Conservation (phyloP, 2,113 vertebrate genomes). For the Lepisosteus osseus region DNA sequence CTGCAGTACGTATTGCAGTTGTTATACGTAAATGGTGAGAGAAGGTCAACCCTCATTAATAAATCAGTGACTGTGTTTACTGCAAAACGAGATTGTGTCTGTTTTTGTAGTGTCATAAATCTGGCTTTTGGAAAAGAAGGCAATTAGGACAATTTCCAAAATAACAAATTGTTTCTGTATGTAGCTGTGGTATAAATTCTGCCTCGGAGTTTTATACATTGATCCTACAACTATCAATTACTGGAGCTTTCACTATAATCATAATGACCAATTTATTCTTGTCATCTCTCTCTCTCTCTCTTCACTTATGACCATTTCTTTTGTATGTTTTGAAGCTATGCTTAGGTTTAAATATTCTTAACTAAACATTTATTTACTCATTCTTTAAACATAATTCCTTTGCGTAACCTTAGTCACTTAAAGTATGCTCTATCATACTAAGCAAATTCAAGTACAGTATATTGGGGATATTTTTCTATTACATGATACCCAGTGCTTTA, state of each 20-base stretch:
- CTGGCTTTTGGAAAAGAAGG: slow-evolving; percentile 44
- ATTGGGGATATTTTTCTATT: no score
- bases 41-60: slow-evolving; percentile 50
- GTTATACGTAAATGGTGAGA: slow-evolving; percentile 43
- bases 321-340: no score
- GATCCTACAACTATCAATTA: neutral
- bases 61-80: slow-evolving; percentile 51
- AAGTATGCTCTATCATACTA: no score
- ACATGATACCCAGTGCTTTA: no score
- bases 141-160: slow-evolving; percentile 31
- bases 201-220: slow-evolving; percentile 1
- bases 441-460: no score
- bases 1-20: no score
- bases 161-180: slow-evolving; percentile 22
- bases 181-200: neutral
- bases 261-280: slow-evolving; percentile 11
- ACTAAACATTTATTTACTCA: no score
- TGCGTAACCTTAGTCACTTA: no score
- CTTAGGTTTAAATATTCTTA: no score
- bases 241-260: slow-evolving; percentile 8
- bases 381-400: no score
- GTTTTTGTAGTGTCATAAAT: slow-evolving; percentile 42
- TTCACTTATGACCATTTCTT: no score
- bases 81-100: slow-evolving; percentile 44
- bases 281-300: neutral